Evolutionary conservation across 2,797 vertebrate species (phyloP).

Genomic region (Hafferia zeledoni): DNA sequence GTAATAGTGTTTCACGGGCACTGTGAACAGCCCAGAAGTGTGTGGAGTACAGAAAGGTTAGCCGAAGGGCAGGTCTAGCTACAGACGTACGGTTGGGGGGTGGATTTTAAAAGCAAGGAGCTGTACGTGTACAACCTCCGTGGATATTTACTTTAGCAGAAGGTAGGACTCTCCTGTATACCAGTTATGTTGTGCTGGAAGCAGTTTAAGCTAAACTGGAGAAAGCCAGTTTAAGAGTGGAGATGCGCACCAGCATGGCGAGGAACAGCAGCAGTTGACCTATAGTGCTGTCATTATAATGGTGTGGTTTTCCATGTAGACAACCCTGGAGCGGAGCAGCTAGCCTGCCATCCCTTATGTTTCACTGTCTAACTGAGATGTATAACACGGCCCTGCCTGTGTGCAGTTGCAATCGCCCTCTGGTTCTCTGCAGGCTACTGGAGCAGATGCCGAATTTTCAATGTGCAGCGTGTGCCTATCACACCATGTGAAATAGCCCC

Average conservation of each 20-base stretch:
- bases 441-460: constrained; percentile 18
- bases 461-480: background rate
- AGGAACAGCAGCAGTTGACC: constrained; percentile 51
- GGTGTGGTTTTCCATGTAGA: constrained; percentile 60
- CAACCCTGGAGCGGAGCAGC: constrained; percentile 33
- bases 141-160: constrained; percentile 26
- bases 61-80: constrained; percentile 60
- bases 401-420: background rate
- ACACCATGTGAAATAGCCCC: background rate
- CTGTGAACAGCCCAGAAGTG: constrained; percentile 57
- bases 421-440: background rate
- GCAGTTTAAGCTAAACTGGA: constrained; percentile 26
- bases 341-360: constrained; percentile 56
- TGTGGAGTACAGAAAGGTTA: constrained; percentile 57
- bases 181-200: background rate
- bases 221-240: constrained; percentile 1
- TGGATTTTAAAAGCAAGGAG: constrained; percentile 31
- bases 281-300: constrained; percentile 65
- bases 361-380: constrained; percentile 63
- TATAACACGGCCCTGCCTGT: constrained; percentile 38
- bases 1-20: constrained; percentile 69
- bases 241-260: background rate
- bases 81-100: background rate
- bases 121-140: background rate
- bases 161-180: background rate